Evolutionary conservation across 1,140 invertebrate species (phyloP).

Genomic region (Trypoxylus dichotomus): DNA sequence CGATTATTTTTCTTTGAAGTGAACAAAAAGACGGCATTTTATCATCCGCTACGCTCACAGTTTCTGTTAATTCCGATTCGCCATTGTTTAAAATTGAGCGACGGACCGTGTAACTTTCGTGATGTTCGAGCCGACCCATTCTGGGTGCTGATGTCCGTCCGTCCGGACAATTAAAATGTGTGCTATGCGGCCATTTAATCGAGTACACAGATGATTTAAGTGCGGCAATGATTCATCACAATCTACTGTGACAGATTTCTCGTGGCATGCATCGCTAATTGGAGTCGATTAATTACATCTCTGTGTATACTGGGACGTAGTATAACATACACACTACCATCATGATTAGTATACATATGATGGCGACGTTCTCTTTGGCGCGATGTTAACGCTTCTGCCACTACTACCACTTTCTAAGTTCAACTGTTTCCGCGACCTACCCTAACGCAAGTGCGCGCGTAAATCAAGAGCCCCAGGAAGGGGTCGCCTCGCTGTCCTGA

Average conservation of each 20-base stretch:
- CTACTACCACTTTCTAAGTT: constrained; percentile 30
- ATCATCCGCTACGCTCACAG: background rate
- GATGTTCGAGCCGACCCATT: background rate
- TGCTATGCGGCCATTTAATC: constrained; percentile 20
- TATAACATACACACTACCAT: background rate
- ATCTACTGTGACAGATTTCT: constrained; percentile 37
- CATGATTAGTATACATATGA: background rate
- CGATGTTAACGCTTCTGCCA: background rate
- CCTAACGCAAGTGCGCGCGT: constrained; percentile 29
- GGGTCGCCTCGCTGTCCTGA: constrained; percentile 27
- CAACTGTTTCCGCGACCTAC: constrained; percentile 32
- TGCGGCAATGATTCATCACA: constrained; percentile 36
- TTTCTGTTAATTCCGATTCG: constrained; percentile 24
- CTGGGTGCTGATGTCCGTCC: constrained; percentile 4
- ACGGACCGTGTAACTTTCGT: constrained; percentile 17
- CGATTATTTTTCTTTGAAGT: constrained; percentile 5
- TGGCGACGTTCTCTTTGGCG: constrained; percentile 4
- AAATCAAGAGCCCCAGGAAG: constrained; percentile 33
- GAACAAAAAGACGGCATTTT: constrained; percentile 12
- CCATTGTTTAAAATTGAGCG: constrained; percentile 27
- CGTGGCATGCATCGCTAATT: constrained; percentile 37
- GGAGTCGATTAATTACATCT: constrained; percentile 35
- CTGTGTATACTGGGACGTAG: constrained; percentile 6
- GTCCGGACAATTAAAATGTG: constrained; percentile 29
- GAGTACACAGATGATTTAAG: constrained; percentile 34